Evolutionary conservation across 2,113 vertebrate species (phyloP).

Genomic region (Coreoperca whiteheadi): DNA sequence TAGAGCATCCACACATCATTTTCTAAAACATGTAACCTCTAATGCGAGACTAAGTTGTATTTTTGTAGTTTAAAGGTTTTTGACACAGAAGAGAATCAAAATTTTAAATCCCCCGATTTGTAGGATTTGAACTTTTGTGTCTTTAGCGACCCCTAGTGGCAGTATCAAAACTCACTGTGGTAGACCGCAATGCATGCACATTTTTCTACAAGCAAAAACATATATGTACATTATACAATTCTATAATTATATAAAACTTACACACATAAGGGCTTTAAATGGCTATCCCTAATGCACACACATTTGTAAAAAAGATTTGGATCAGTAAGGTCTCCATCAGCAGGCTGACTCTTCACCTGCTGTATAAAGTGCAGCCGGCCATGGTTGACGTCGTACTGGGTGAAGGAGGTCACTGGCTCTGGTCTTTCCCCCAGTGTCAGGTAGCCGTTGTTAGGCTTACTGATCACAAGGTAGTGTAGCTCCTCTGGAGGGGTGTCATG

Average conservation of each 20-base stretch:
- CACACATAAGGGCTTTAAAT: neutral
- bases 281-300: neutral
- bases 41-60: no score
- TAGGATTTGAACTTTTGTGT: neutral
- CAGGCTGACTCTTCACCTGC: constrained; percentile 68
- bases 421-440: constrained; percentile 84
- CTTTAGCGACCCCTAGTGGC: neutral
- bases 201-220: neutral
- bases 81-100: neutral
- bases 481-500: constrained; percentile 88
- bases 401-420: constrained; percentile 86
- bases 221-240: no score
- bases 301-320: neutral
- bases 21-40: no score
- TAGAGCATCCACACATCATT: no score
- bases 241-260: neutral
- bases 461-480: constrained; percentile 88
- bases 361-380: constrained; percentile 88
- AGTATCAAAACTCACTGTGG: neutral
- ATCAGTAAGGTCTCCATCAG: neutral
- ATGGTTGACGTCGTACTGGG: constrained; percentile 89
- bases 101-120: neutral
- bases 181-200: neutral
- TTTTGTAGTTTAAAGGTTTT: no score
- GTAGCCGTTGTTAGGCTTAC: constrained; percentile 88